Evolutionary conservation across 2,113 vertebrate species (phyloP).

Genomic region (Larimichthys polyactis): DNA sequence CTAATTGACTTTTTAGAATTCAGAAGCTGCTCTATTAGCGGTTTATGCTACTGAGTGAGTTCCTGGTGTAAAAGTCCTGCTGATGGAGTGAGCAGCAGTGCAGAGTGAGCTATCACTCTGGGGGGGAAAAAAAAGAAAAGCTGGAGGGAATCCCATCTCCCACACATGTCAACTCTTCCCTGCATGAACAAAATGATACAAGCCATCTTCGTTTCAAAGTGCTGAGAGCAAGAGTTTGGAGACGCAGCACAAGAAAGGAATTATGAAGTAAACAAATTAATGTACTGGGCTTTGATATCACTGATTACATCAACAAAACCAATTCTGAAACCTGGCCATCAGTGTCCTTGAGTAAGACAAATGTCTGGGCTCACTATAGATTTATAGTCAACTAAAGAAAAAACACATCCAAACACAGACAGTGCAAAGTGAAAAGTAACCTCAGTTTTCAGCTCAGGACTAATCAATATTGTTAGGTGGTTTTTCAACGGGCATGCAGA

Average conservation of each 20-base stretch:
- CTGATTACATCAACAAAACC: neutral
- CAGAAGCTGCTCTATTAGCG: slow-evolving; percentile 56
- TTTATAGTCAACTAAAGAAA: neutral
- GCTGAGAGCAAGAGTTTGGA: neutral
- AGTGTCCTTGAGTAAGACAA: neutral
- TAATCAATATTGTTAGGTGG: neutral
- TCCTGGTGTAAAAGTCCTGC: slow-evolving; percentile 18
- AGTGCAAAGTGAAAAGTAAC: slow-evolving; percentile 12
- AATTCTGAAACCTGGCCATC: neutral
- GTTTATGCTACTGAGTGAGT: slow-evolving; percentile 36
- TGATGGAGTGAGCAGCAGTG: slow-evolving; percentile 30
- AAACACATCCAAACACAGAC: slow-evolving; percentile 4
- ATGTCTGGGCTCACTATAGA: neutral
- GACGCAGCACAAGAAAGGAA: neutral
- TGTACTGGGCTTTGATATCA: neutral
- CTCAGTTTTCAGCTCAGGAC: neutral
- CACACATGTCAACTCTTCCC: slow-evolving; percentile 28
- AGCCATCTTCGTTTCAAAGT: neutral
- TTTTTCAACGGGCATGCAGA: neutral
- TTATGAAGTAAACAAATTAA: slow-evolving; percentile 14
- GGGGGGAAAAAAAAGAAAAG: neutral
- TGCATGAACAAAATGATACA: slow-evolving; percentile 7
- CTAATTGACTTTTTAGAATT: slow-evolving; percentile 76
- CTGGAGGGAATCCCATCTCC: slow-evolving; percentile 33
- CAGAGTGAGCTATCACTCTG: slow-evolving; percentile 9